phyloP scores from a whole-genome alignment of 2,888 invertebrate species.

The Philhelius pedissequus region DNA sequence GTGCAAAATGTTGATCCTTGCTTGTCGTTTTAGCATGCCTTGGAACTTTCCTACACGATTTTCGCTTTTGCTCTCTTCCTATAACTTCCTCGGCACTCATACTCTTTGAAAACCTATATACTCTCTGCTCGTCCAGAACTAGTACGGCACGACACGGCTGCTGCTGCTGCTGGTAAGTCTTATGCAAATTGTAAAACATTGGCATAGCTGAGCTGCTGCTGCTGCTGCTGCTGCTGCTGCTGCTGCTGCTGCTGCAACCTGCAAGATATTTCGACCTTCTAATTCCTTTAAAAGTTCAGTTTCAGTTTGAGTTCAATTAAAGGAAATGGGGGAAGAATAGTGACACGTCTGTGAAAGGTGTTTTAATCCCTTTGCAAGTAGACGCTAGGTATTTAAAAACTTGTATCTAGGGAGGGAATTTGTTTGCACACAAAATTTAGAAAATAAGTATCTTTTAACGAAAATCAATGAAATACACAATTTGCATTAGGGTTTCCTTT shows the following conservation, averaged over 20 bases:
- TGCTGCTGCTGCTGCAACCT: slow-evolving; percentile 33
- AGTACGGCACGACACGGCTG: background rate
- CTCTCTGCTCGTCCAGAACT: background rate
- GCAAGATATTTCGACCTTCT: slow-evolving; percentile 4
- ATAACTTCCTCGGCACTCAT: background rate
- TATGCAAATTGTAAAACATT: slow-evolving; percentile 46
- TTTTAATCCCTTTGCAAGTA: slow-evolving; percentile 36
- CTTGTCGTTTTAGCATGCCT: slow-evolving; percentile 56
- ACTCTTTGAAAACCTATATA: too few species aligned
- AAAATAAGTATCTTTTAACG: background rate
- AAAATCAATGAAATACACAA: background rate
- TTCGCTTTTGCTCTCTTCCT: background rate
- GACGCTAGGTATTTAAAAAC: slow-evolving; percentile 23
- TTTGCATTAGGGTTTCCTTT: background rate
- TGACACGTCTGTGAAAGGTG: slow-evolving; percentile 52
- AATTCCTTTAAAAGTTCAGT: background rate
- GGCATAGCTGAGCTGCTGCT: background rate
- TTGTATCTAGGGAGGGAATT: slow-evolving; percentile 11
- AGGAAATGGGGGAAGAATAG: background rate
- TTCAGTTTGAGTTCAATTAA: background rate
- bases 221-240: too few species aligned
- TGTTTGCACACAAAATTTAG: background rate
- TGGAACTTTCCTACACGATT: slow-evolving; percentile 44
- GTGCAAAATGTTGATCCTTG: slow-evolving; percentile 64
- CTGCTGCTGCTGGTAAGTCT: slow-evolving; percentile 2